A percentile compares a stretch with the other conserved stretches of the same genome.
These are phyloP conservation scores for Lasioglossum marginatum DNA, from an alignment of 2,888 invertebrate genomes.

Conservation along the genomic window DNA sequence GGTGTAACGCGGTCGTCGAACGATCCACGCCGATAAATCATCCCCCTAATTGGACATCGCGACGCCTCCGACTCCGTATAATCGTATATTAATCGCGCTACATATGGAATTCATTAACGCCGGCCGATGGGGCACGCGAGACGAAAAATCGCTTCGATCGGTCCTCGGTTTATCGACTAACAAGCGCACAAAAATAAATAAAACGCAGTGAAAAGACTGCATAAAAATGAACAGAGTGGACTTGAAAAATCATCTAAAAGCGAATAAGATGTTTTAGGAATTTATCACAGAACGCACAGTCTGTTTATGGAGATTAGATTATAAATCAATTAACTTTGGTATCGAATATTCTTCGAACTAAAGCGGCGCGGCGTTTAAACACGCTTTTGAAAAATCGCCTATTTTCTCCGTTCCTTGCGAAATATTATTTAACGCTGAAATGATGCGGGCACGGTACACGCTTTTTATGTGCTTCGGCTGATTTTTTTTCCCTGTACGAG, in stretches of 20 bases:
- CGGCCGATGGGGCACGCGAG: too few species aligned
- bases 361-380: background rate
- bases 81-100: conserved; percentile 51
- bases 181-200: background rate
- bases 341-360: background rate
- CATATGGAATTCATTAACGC: conserved; percentile 51
- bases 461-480: background rate
- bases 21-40: conserved; percentile 49
- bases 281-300: too few species aligned
- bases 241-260: too few species aligned
- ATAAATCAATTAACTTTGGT: background rate
- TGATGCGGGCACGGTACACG: background rate
- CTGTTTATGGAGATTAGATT: background rate
- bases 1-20: conserved; percentile 13
- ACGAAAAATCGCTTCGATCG: background rate
- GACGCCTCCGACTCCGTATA: conserved; percentile 38
- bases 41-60: conserved; percentile 48
- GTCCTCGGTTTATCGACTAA: background rate
- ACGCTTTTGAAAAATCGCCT: background rate
- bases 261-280: too few species aligned
- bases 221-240: too few species aligned
- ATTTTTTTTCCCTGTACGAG: background rate
- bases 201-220: too few species aligned
- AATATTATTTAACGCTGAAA: background rate
- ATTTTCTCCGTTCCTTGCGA: background rate